Evolutionary conservation across 2,888 invertebrate species (phyloP).

Genomic region (Neoascia interrupta): DNA sequence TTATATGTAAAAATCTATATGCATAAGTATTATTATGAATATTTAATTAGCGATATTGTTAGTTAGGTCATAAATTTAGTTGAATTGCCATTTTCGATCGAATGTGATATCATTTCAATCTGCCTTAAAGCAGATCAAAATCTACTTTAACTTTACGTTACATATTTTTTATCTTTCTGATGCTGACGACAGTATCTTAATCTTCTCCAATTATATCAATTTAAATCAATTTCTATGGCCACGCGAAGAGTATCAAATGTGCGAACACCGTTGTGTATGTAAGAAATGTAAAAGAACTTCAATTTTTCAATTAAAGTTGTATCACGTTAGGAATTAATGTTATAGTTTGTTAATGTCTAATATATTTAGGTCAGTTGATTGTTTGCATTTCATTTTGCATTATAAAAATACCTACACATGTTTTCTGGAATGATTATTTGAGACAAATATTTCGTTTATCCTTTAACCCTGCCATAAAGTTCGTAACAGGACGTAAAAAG

Average conservation of each 20-base stretch:
- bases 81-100: constrained; percentile 25
- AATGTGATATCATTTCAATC: constrained; percentile 22
- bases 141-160: no score
- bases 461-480: no score
- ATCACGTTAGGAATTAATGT: constrained; percentile 2
- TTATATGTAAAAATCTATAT: neutral
- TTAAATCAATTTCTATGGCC: constrained; percentile 46
- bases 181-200: constrained; percentile 4
- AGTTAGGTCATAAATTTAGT: neutral
- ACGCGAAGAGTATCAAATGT: constrained; percentile 1
- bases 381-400: no score
- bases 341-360: no score
- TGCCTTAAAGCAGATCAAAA: neutral
- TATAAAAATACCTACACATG: no score
- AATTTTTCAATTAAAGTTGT: constrained; percentile 31
- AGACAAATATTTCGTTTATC: no score
- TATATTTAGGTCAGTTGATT: no score
- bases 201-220: constrained; percentile 43
- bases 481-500: no score
- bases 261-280: neutral
- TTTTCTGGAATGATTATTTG: no score
- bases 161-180: no score
- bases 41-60: constrained; percentile 14
- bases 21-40: neutral
- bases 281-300: constrained; percentile 30